A percentile compares a stretch with the other conserved stretches of the same genome.
Evolutionary conservation across 2,888 invertebrate species (phyloP).

Genomic region (Melinaea marsaeus): DNA sequence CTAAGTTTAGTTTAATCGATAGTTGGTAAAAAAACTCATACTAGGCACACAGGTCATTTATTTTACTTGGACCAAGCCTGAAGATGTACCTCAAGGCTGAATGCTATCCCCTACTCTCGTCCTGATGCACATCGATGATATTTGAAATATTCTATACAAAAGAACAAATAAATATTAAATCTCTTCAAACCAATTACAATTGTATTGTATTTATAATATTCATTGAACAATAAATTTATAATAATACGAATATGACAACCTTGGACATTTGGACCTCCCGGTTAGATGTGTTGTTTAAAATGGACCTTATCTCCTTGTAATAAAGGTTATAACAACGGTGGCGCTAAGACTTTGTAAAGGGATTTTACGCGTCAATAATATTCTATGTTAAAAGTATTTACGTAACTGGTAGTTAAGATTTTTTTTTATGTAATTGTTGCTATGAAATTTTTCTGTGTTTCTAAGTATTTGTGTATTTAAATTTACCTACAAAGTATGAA

Average conservation of each 20-base stretch:
- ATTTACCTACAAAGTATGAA: too few species aligned
- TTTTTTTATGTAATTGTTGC: slow-evolving; percentile 10
- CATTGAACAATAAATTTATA: slow-evolving; percentile 56
- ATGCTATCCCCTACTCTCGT: too few species aligned
- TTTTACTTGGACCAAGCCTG: too few species aligned
- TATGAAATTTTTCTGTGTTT: neutral
- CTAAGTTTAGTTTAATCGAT: too few species aligned
- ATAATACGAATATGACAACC: slow-evolving; percentile 62
- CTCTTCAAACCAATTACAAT: slow-evolving; percentile 56
- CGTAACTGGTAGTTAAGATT: slow-evolving; percentile 11
- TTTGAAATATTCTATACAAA: slow-evolving; percentile 16
- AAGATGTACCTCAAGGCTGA: too few species aligned
- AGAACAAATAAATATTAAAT: slow-evolving; percentile 39
- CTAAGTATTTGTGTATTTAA: too few species aligned
- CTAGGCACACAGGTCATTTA: too few species aligned
- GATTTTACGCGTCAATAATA: slow-evolving; percentile 49
- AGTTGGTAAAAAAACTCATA: too few species aligned
- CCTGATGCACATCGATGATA: too few species aligned
- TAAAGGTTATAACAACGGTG: slow-evolving; percentile 35
- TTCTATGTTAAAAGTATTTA: slow-evolving; percentile 39
- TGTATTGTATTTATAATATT: slow-evolving; percentile 58
- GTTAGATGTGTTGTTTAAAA: slow-evolving; percentile 19
- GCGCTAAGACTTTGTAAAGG: slow-evolving; percentile 48
- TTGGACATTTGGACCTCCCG: slow-evolving; percentile 65
- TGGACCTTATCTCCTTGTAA: neutral